Conservation (phyloP, 2,888 invertebrate species). For the Lycia hirtaria region DNA sequence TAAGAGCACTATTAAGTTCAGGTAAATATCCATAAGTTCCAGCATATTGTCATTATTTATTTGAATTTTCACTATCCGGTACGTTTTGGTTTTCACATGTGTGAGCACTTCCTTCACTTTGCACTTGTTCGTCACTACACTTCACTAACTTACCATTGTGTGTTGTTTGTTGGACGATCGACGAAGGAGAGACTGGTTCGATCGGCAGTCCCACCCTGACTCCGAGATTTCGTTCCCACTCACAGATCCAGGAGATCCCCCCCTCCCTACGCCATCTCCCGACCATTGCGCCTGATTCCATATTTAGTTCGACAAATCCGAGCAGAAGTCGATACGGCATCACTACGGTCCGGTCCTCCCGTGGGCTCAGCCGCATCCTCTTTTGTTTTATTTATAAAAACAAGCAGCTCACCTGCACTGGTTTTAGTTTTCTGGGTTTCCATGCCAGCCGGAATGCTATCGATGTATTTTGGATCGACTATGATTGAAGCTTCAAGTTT, state of each 20-base stretch:
- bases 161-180: conserved; percentile 73
- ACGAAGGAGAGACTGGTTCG: conserved; percentile 82
- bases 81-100: conserved; percentile 28
- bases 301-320: conserved; percentile 80
- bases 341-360: conserved; percentile 65
- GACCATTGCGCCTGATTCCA: conserved; percentile 65
- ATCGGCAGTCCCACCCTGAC: conserved; percentile 84
- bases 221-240: conserved; percentile 69
- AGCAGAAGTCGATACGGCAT: conserved; percentile 62
- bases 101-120: conserved; percentile 51
- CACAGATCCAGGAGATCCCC: conserved; percentile 59
- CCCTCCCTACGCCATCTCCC: conserved; percentile 52
- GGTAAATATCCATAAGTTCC: conserved; percentile 7
- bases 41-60: conserved; percentile 19
- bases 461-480: conserved; percentile 36
- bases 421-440: conserved; percentile 55
- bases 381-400: conserved; percentile 66
- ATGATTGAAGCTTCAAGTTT: conserved; percentile 13
- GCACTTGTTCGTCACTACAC: conserved; percentile 61
- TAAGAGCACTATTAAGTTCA: conserved; percentile 15
- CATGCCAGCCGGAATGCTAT: conserved; percentile 45
- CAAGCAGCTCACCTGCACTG: conserved; percentile 66
- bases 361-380: conserved; percentile 56
- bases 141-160: conserved; percentile 73
- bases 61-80: conserved; percentile 27